A percentile compares a stretch with the other conserved stretches of the same genome.
Conservation (phyloP, 2,113 vertebrate species). For the Chlorodrepanis virens region DNA sequence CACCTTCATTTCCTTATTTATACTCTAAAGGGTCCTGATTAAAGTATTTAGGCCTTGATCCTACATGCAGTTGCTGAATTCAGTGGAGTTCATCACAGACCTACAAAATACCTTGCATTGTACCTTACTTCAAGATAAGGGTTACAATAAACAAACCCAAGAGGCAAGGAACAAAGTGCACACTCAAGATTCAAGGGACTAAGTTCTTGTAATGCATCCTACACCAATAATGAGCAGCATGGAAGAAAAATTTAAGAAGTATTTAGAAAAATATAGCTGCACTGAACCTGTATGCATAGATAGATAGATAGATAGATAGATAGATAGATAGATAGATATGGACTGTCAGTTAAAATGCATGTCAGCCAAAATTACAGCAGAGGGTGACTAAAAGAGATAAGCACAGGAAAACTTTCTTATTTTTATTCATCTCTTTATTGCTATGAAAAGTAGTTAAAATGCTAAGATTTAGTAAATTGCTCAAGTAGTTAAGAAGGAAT, state of each 20-base stretch:
- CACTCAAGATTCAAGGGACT: rapidly evolving
- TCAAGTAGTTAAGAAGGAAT: neutral
- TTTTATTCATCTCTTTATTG: neutral
- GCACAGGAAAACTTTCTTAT: neutral
- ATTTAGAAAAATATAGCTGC: neutral
- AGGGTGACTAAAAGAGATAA: neutral
- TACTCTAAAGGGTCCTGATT: neutral
- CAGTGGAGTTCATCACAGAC: neutral
- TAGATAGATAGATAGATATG: too few relatives aligned
- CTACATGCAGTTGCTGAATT: neutral
- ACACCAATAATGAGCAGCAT: neutral
- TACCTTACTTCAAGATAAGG: neutral
- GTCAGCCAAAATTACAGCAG: neutral
- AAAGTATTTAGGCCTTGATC: neutral
- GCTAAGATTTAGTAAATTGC: neutral
- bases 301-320: neutral
- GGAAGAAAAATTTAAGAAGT: neutral
- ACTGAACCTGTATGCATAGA: neutral
- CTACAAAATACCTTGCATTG: neutral
- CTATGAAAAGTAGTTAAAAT: neutral
- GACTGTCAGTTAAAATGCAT: neutral
- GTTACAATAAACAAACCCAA: neutral
- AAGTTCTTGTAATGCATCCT: neutral
- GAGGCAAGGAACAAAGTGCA: neutral
- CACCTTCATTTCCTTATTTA: neutral